Conservation (phyloP, 1,140 invertebrate genomes). For the Psix sp. region DNA sequence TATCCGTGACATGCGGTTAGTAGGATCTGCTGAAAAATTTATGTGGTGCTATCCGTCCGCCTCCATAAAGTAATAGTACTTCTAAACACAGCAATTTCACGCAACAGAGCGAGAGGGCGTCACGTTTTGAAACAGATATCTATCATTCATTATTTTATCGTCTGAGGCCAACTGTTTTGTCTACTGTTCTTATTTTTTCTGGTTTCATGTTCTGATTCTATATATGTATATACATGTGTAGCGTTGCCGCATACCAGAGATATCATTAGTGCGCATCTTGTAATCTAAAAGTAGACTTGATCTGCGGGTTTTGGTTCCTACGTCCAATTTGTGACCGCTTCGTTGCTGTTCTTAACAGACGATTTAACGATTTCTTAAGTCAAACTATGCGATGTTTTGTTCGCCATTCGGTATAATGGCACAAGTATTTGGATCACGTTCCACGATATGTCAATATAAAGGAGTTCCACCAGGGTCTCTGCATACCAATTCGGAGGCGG, state of each 20-base stretch:
- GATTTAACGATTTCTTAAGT: slow-evolving; percentile 69
- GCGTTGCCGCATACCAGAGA: slow-evolving; percentile 29
- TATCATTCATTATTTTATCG: slow-evolving; percentile 74
- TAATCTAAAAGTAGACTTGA: slow-evolving; percentile 8
- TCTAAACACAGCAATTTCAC: slow-evolving; percentile 77
- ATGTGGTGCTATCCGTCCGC: slow-evolving; percentile 75
- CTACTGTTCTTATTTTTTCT: slow-evolving; percentile 22
- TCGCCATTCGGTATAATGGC: slow-evolving; percentile 75
- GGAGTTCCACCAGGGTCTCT: slow-evolving; percentile 71
- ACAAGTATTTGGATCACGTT: slow-evolving; percentile 78
- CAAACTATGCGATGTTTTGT: slow-evolving; percentile 64
- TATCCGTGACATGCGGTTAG: slow-evolving; percentile 71
- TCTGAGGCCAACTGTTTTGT: slow-evolving; percentile 36
- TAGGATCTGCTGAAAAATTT: slow-evolving; percentile 73
- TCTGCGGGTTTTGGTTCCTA: slow-evolving; percentile 11
- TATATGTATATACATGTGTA: too few relatives aligned
- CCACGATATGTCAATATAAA: slow-evolving; percentile 78
- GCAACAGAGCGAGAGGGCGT: slow-evolving; percentile 74
- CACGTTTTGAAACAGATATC: slow-evolving; percentile 78
- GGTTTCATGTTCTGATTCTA: slow-evolving; percentile 10
- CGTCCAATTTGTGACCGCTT: slow-evolving; percentile 67
- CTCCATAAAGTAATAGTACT: slow-evolving; percentile 71
- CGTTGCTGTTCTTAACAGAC: slow-evolving; percentile 69
- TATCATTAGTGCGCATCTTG: slow-evolving; percentile 45
- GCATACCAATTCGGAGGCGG: slow-evolving; percentile 74